Evolutionary conservation across 2,797 vertebrate genomes (phyloP).

Genomic region (Spinus pinus): DNA sequence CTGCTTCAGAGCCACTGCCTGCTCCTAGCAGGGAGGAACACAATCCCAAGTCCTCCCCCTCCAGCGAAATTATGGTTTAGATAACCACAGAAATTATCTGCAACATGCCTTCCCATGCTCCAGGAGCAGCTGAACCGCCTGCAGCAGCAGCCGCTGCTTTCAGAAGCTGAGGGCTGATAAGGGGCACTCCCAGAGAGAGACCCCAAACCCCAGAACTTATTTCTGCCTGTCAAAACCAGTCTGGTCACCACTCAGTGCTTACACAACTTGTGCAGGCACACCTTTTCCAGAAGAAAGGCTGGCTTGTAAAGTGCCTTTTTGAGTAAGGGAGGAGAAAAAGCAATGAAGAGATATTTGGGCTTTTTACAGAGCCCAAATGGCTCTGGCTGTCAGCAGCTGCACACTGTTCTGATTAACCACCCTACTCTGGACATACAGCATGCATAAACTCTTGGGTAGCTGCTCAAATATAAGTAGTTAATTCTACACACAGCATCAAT

Average conservation of each 20-base stretch:
- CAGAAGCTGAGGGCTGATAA: background rate
- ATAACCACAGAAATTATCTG: conserved; percentile 5
- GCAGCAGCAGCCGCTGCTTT: background rate
- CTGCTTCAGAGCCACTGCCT: background rate
- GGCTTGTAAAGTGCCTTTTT: background rate
- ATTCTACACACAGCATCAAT: background rate
- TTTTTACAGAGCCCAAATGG: background rate
- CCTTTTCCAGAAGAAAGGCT: background rate
- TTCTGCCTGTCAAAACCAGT: background rate
- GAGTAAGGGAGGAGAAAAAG: background rate
- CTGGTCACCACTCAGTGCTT: background rate
- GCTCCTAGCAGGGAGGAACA: background rate
- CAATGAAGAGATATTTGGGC: background rate
- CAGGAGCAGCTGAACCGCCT: background rate
- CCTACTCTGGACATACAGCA: background rate
- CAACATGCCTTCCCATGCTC: background rate
- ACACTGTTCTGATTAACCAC: background rate
- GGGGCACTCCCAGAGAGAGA: conserved; percentile 3
- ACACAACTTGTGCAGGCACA: background rate
- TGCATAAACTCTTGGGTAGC: background rate
- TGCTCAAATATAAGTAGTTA: background rate
- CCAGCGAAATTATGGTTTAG: background rate
- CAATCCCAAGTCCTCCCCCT: background rate
- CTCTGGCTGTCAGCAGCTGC: background rate
- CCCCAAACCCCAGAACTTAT: background rate